phyloP scores from a whole-genome alignment of 2,888 invertebrate species.

The Sesia apiformis region DNA sequence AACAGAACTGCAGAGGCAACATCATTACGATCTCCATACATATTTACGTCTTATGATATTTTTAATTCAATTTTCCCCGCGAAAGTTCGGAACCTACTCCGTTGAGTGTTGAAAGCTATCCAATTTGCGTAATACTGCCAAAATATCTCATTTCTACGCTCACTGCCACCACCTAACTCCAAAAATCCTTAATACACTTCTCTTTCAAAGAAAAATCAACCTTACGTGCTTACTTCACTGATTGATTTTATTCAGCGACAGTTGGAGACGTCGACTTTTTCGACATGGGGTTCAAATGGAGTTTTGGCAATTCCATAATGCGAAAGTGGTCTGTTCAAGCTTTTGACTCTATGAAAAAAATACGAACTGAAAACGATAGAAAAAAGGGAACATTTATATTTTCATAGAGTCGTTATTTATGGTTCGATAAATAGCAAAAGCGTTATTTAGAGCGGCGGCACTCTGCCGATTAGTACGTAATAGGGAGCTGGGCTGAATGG shows the following conservation, averaged over 20 bases:
- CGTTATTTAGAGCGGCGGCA: conserved; percentile 68
- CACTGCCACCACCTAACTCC: conserved; percentile 34
- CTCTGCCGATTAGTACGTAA: conserved; percentile 69
- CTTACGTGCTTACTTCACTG: conserved; percentile 14
- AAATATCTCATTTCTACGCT: conserved; percentile 76
- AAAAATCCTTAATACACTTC: conserved; percentile 26
- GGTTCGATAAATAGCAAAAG: conserved; percentile 67
- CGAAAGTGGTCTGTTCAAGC: conserved; percentile 75
- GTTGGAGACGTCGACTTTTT: conserved; percentile 25
- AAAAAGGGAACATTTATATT: conserved; percentile 72
- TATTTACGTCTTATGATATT: conserved; percentile 72
- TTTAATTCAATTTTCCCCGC: conserved; percentile 73
- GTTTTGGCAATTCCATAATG: conserved; percentile 75
- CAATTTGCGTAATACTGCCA: conserved; percentile 75
- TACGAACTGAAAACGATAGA: conserved; percentile 69
- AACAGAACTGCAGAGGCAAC: conserved; percentile 36
- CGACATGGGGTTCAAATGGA: conserved; percentile 43
- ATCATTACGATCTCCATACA: conserved; percentile 64
- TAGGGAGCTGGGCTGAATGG: conserved; percentile 33
- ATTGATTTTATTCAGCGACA: conserved; percentile 14
- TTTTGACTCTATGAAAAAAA: conserved; percentile 74
- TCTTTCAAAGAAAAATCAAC: conserved; percentile 12
- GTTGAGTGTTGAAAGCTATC: conserved; percentile 75
- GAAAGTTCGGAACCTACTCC: conserved; percentile 73
- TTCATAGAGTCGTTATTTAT: conserved; percentile 72